Percentiles rank a stretch among this genome's conserved stretches.
These are phyloP conservation scores for Pao palembangensis DNA, from an alignment of 2,113 vertebrate genomes.

Conservation along the genomic window DNA sequence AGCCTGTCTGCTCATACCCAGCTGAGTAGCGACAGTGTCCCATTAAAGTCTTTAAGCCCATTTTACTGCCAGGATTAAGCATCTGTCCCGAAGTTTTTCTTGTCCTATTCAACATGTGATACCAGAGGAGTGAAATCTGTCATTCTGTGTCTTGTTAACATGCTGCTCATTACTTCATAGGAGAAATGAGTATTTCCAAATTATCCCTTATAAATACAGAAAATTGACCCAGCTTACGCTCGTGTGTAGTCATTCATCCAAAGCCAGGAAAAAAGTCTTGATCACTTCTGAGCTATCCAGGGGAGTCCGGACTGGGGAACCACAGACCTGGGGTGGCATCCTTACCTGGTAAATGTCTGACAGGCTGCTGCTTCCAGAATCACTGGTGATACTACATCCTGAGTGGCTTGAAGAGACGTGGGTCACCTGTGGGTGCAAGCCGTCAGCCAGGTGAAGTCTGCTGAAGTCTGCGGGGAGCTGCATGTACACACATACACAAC, in stretches of 20 bases:
- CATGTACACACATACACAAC: constrained; percentile 58
- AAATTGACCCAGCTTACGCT: not conserved
- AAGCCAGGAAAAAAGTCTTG: not conserved
- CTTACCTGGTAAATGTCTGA: constrained; percentile 99
- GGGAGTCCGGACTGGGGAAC: constrained; percentile 13
- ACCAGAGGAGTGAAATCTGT: constrained; percentile 2
- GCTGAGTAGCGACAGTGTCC: constrained; percentile 27
- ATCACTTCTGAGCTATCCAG: constrained; percentile 5
- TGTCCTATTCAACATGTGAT: constrained; percentile 8
- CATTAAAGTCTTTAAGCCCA: constrained; percentile 20
- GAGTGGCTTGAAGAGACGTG: constrained; percentile 98
- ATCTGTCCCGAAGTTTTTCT: constrained; percentile 6
- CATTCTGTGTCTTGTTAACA: not conserved
- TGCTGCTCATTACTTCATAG: not conserved
- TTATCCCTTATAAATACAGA: not conserved
- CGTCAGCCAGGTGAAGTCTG: constrained; percentile 97
- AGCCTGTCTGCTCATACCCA: constrained; percentile 21
- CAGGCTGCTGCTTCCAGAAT: constrained; percentile 99
- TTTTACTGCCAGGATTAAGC: constrained; percentile 19
- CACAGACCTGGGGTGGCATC: constrained; percentile 22
- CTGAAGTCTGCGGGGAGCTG: constrained; percentile 98
- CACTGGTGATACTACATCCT: constrained; percentile 99
- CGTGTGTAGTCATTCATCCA: not conserved
- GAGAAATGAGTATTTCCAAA: not conserved
- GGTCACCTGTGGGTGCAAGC: constrained; percentile 98